Conservation (phyloP, 2,888 invertebrate genomes). For the Drosophila planitibia region DNA sequence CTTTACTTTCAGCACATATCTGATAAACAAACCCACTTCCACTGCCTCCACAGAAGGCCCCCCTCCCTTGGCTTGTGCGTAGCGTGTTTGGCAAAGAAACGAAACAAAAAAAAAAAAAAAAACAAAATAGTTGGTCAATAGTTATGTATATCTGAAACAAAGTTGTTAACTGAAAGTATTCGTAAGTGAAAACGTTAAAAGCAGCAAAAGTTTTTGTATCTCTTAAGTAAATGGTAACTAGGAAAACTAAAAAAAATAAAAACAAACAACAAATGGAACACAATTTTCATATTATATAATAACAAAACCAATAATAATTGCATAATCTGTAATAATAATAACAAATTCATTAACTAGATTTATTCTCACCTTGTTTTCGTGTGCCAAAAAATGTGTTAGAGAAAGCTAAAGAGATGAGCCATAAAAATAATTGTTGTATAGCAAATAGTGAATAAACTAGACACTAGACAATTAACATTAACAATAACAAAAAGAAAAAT, state of each 20-base stretch:
- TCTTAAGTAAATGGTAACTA: constrained; percentile 49
- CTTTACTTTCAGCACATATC: constrained; percentile 3
- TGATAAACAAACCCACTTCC: not conserved
- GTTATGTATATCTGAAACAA: constrained; percentile 60
- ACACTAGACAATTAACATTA: constrained; percentile 34
- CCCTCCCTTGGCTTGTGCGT: constrained; percentile 4
- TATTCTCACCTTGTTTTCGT: constrained; percentile 51
- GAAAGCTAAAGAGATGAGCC: not conserved
- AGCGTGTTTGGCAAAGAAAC: constrained; percentile 31
- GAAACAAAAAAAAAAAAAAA: constrained; percentile 2
- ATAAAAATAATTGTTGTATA: constrained; percentile 57
- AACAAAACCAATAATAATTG: constrained; percentile 26
- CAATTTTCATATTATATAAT: constrained; percentile 42
- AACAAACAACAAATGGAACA: constrained; percentile 18
- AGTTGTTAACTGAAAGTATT: constrained; percentile 77
- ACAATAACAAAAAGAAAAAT: constrained; percentile 9
- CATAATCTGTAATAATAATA: constrained; percentile 25
- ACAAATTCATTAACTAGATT: constrained; percentile 33
- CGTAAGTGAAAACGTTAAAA: constrained; percentile 65
- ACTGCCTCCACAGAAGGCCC: not conserved
- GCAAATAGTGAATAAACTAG: constrained; percentile 33
- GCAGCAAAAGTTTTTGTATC: constrained; percentile 56
- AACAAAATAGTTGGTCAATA: constrained; percentile 57
- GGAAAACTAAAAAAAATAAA: constrained; percentile 19
- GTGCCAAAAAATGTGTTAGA: constrained; percentile 23